A percentile compares a stretch with the other conserved stretches of the same genome.
These are phyloP conservation scores for Parasteatoda lunata DNA, from an alignment of 2,888 invertebrate genomes.

Conservation along the genomic window DNA sequence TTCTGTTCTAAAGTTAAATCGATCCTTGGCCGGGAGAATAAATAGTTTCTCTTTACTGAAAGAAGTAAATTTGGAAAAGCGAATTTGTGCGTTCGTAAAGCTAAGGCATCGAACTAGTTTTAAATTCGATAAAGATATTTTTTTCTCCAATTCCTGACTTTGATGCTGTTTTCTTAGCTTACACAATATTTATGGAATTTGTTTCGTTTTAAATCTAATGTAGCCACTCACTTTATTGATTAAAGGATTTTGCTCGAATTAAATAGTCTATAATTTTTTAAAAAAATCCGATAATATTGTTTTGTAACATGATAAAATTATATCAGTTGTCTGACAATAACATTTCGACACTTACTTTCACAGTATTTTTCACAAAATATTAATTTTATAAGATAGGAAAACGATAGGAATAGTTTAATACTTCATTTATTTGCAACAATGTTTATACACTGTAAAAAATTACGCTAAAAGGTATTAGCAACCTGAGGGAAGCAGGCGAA, in stretches of 20 bases:
- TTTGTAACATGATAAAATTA: too few relatives aligned
- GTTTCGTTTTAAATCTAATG: neutral
- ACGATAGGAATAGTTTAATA: too few relatives aligned
- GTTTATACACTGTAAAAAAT: too few relatives aligned
- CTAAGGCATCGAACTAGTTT: neutral
- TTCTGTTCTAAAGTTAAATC: slow-evolving; percentile 40
- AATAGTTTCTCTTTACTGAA: slow-evolving; percentile 22
- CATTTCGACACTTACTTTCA: too few relatives aligned
- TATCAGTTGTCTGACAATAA: too few relatives aligned
- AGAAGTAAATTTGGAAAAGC: slow-evolving; percentile 2
- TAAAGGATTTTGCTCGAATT: neutral
- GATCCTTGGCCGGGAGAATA: slow-evolving; percentile 29
- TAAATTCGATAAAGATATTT: neutral
- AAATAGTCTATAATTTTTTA: neutral
- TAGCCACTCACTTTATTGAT: neutral
- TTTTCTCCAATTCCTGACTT: neutral
- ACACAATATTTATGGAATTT: neutral
- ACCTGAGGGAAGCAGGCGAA: too few relatives aligned
- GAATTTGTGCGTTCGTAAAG: neutral
- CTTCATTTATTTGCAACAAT: too few relatives aligned
- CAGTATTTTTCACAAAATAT: too few relatives aligned
- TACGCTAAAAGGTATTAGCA: too few relatives aligned
- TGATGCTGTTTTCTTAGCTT: neutral
- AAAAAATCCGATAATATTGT: too few relatives aligned
- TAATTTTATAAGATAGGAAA: too few relatives aligned